A percentile compares a stretch with the other conserved stretches of the same genome.
These are phyloP conservation scores for Setophaga petechia DNA, from an alignment of 2,113 vertebrate species.

Conservation along the genomic window DNA sequence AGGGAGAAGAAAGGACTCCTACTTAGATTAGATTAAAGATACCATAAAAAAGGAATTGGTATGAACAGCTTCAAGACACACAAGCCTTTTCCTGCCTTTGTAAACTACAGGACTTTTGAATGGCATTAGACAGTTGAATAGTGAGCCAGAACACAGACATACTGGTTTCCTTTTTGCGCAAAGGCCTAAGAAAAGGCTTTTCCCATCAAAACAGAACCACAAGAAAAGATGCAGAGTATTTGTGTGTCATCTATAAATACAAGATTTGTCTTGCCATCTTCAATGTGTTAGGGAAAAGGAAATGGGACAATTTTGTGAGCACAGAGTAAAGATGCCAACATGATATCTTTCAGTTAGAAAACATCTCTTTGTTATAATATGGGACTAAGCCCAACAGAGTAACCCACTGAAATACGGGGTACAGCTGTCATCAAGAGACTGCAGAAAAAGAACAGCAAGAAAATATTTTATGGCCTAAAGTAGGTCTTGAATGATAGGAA, in stretches of 20 bases:
- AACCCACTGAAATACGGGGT: background rate
- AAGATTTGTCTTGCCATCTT: constrained; percentile 34
- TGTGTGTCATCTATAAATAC: constrained; percentile 31
- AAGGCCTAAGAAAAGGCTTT: constrained; percentile 44
- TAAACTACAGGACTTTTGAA: constrained; percentile 65
- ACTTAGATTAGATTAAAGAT: constrained; percentile 46
- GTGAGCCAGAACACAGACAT: constrained; percentile 44
- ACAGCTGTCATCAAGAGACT: background rate
- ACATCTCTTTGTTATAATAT: background rate
- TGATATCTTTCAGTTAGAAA: constrained; percentile 11
- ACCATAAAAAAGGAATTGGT: background rate
- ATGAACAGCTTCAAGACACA: constrained; percentile 58
- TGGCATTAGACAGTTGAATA: constrained; percentile 64
- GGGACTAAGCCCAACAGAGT: background rate
- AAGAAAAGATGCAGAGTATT: constrained; percentile 30
- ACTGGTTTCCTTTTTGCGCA: constrained; percentile 30
- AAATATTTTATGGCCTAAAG: background rate
- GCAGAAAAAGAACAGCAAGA: background rate
- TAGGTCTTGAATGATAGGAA: background rate
- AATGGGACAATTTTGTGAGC: constrained; percentile 12
- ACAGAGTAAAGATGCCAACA: background rate
- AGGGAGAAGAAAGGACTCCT: constrained; percentile 33
- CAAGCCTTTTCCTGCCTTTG: constrained; percentile 34
- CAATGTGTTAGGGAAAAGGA: background rate
- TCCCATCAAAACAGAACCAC: constrained; percentile 33